phyloP scores from a whole-genome alignment of 1,140 invertebrate species.

The Littorina saxatilis region DNA sequence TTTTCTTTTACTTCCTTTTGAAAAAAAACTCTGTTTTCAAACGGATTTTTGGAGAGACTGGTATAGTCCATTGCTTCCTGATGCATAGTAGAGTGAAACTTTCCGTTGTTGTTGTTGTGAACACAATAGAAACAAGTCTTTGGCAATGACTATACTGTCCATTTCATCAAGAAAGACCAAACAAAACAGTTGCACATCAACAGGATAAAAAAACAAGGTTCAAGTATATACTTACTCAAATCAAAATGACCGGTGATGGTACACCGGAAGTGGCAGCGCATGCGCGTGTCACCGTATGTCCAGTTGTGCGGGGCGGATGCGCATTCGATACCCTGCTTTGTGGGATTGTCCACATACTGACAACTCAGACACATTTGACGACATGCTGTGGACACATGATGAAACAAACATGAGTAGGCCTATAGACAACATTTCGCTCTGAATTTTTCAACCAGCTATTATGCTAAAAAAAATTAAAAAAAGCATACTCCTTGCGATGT shows the following conservation, averaged over 20 bases:
- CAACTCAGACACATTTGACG: constrained; percentile 41
- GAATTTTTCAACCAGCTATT: neutral
- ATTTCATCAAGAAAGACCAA: too few species aligned
- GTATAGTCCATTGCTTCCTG: too few species aligned
- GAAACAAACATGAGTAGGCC: neutral
- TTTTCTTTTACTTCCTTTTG: too few species aligned
- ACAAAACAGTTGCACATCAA: too few species aligned
- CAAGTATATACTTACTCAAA: constrained; percentile 32
- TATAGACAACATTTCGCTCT: neutral
- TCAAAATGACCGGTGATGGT: constrained; percentile 13
- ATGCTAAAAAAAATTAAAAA: neutral
- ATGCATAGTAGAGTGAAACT: too few species aligned
- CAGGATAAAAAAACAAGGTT: too few species aligned
- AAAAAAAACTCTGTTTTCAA: too few species aligned
- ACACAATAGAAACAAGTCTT: too few species aligned
- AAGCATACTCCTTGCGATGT: neutral
- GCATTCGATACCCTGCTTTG: constrained; percentile 32
- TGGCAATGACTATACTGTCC: too few species aligned
- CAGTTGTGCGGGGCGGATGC: constrained; percentile 34
- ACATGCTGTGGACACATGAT: neutral
- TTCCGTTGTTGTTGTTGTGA: too few species aligned
- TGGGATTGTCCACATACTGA: constrained; percentile 25
- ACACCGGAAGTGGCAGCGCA: constrained; percentile 32
- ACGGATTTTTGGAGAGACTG: too few species aligned
- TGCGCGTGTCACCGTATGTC: constrained; percentile 39